A percentile compares a stretch with the other conserved stretches of the same genome.
Evolutionary conservation across 2,797 vertebrate species (phyloP).

Genomic region (Enteromius viviparus): DNA sequence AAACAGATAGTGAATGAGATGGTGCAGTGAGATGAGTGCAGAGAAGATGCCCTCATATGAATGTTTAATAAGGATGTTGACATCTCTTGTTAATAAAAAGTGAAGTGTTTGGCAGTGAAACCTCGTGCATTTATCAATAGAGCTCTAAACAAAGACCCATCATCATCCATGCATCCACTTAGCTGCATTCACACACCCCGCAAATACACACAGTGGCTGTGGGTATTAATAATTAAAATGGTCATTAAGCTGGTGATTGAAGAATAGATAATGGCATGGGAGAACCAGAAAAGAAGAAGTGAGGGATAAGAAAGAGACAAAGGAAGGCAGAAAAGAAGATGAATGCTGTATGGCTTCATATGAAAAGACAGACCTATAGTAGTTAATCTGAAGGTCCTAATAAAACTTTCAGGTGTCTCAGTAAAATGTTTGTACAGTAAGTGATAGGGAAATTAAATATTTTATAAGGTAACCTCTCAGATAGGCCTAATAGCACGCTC

Average conservation of each 20-base stretch:
- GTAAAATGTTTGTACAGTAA: neutral
- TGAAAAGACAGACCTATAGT: neutral
- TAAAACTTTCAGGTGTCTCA: neutral
- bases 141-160: neutral
- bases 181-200: conserved; percentile 3
- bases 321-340: conserved; percentile 13
- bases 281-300: conserved; percentile 16
- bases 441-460: neutral
- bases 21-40: neutral
- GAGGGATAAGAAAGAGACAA: neutral
- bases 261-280: conserved; percentile 33
- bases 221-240: conserved; percentile 56
- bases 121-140: conserved; percentile 7
- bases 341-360: neutral
- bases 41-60: neutral
- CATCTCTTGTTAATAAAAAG: conserved; percentile 5
- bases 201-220: conserved; percentile 36
- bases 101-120: conserved; percentile 14
- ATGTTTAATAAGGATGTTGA: conserved; percentile 15
- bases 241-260: conserved; percentile 53
- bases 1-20: neutral
- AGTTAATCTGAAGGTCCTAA: neutral
- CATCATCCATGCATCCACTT: conserved; percentile 15
- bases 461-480: neutral
- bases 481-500: neutral